A percentile compares a stretch with the other conserved stretches of the same genome.
These are phyloP conservation scores for Gymnorhina tibicen DNA, from an alignment of 2,113 vertebrate genomes.

Conservation along the genomic window DNA sequence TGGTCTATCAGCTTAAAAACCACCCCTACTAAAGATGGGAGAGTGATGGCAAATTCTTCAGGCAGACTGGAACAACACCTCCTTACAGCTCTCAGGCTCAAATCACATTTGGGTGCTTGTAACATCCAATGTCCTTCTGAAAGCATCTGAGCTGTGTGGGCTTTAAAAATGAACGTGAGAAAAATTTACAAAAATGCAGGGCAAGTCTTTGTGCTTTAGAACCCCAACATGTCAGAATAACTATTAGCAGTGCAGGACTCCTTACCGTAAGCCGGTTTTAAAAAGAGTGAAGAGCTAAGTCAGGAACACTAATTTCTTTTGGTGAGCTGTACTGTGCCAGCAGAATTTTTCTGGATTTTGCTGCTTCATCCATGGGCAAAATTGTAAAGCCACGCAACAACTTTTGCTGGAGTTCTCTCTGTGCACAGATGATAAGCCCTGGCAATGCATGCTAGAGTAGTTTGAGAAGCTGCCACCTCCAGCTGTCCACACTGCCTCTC, in stretches of 20 bases:
- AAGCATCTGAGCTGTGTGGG: background rate
- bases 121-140: background rate
- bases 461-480: conserved; percentile 8
- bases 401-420: background rate
- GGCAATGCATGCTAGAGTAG: background rate
- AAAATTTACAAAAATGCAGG: background rate
- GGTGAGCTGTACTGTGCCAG: background rate
- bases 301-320: background rate
- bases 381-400: background rate
- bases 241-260: background rate
- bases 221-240: accelerated
- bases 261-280: background rate
- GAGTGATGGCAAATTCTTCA: background rate
- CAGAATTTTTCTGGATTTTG: background rate
- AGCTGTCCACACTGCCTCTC: background rate
- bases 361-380: background rate
- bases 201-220: background rate
- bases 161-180: background rate
- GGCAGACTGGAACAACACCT: background rate
- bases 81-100: background rate
- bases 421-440: conserved; percentile 3
- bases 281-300: background rate
- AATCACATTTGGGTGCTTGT: background rate
- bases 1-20: background rate
- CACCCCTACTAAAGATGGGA: background rate